Percentiles rank a stretch among this genome's conserved stretches.
Evolutionary conservation across 2,888 invertebrate genomes (phyloP).

Genomic region (Monochamus alternatus): DNA sequence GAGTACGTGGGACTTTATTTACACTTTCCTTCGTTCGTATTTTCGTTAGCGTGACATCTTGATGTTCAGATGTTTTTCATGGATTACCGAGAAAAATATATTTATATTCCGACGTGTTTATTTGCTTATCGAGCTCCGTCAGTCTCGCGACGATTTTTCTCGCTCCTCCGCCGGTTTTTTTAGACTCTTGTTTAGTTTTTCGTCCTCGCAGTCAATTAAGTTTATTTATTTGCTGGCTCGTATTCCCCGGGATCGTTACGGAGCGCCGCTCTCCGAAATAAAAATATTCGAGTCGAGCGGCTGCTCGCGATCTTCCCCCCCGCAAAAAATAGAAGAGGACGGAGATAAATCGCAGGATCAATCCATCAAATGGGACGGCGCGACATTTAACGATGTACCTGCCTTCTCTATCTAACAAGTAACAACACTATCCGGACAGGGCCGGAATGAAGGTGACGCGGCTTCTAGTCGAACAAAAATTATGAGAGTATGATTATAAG

Average conservation of each 20-base stretch:
- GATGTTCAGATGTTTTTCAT: too few species aligned
- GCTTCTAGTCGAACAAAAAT: background rate
- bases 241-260: conserved; percentile 14
- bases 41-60: too few species aligned
- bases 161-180: background rate
- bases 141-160: background rate
- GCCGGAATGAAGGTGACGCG: background rate
- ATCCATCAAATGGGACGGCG: conserved; percentile 59
- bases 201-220: conserved; percentile 6
- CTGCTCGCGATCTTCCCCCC: background rate
- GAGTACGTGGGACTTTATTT: too few species aligned
- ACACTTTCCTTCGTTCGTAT: too few species aligned
- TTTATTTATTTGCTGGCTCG: conserved; percentile 25
- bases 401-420: conserved; percentile 60
- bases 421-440: conserved; percentile 55
- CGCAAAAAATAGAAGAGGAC: conserved; percentile 21
- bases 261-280: conserved; percentile 7
- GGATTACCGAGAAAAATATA: too few species aligned
- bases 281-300: conserved; percentile 16
- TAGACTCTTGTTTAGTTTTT: background rate
- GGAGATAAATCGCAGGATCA: conserved; percentile 55
- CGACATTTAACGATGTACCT: conserved; percentile 54
- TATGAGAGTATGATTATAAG: too few species aligned
- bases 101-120: too few species aligned
- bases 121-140: too few species aligned